These are phyloP conservation scores for Prunella fulvescens DNA, from an alignment of 2,113 vertebrate genomes.

Conservation along the genomic window DNA sequence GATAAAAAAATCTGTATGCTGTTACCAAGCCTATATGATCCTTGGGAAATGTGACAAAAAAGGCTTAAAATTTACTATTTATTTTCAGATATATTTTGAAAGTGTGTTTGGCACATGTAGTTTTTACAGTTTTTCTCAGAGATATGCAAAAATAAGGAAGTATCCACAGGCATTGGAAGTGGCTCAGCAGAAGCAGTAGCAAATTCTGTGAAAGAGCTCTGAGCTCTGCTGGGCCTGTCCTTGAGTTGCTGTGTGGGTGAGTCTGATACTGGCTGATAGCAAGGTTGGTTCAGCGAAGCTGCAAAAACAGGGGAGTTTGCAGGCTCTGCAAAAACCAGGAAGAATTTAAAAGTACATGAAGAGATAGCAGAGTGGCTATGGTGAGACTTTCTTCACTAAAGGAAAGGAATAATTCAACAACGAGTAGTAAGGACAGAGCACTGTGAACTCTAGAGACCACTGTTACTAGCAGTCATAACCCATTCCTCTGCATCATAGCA, in stretches of 20 bases:
- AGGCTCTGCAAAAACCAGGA: neutral
- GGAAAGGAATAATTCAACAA: neutral
- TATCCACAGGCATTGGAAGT: fast-evolving
- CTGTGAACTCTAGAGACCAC: neutral
- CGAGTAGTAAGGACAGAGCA: neutral
- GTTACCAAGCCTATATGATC: neutral
- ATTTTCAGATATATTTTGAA: neutral
- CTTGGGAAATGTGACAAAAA: neutral
- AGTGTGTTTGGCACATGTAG: neutral
- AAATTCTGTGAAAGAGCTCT: neutral
- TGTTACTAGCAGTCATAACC: neutral
- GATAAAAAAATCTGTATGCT: neutral
- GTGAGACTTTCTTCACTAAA: neutral
- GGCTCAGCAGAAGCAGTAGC: neutral
- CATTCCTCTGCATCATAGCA: neutral
- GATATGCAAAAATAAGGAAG: neutral
- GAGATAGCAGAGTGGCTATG: neutral
- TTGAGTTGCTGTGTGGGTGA: neutral
- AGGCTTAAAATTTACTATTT: neutral
- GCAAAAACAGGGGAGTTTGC: neutral
- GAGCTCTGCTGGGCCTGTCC: neutral
- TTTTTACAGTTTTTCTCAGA: neutral
- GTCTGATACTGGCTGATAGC: neutral
- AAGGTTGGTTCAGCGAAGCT: neutral
- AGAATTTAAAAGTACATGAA: neutral